Base-by-base conservation (phyloP, 2,888 invertebrate species). In the Myopa testacea region DNA sequence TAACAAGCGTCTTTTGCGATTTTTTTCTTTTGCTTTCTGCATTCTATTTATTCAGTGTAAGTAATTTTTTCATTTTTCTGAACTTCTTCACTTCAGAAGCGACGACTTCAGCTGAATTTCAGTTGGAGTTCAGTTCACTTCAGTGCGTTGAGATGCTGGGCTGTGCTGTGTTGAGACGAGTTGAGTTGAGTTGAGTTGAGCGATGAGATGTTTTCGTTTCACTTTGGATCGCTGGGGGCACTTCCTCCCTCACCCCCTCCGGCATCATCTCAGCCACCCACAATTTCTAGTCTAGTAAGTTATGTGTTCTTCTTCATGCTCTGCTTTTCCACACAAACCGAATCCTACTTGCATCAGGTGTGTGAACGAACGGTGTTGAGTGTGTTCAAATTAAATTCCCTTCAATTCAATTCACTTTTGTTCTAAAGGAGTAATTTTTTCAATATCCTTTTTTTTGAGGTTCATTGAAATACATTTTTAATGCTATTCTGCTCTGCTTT, bases 371-470 rank as follows among this genome's bases (percentile, higher is more conserved):
- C 45, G 45, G 45, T 45, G 63, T 74, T 74, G n/a, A 65, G 63
- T 52, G 65, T 65, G 74, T 52, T 65, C 63, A 65, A 65, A 74
- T 65, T 74, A 63, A 74, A 74, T 74, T 74, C 60, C 34, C 58
- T 72, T 72, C 63, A 65, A 74, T 37, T 74, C 74, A 63, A 74
- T 74, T 74, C 38, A 38, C 58, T 40, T 60, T n/a, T 34, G 50
- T 37, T 37, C 34, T 4, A 70, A 58, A 58, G 58, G 16, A 58
- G 58, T 5, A 14, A 58, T 14, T 58, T 45, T 5, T 58, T 58
- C 16, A 16, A 1, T 58, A 6, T 58, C n/a, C 58, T n/a, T 5
- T 58, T 6, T 12, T 6, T 14, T 16, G 5, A n/a, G 58, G 14
- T 50, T 45, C 14, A 14, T 45, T 70, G 14, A 52, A 45, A 1